Base-by-base conservation (phyloP, 2,113 vertebrate genomes). In the Meles meles region DNA sequence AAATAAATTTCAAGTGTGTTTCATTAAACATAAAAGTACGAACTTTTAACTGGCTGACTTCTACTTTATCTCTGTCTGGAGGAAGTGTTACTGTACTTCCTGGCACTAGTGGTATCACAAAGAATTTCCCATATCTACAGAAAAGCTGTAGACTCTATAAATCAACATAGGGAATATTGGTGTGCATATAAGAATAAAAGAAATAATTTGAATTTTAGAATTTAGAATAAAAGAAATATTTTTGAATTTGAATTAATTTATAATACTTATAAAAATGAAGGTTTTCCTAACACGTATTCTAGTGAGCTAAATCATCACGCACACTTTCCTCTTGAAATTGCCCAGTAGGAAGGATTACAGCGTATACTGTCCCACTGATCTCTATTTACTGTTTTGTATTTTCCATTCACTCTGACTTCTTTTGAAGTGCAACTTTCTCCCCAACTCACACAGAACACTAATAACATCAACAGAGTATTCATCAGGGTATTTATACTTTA, bases 371-470 rank as follows among this genome's bases (percentile, higher is more conserved):
- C 83, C 61, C 84, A 97, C 14, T 97, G 93, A 97, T 97, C 65
- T 97, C 55, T 95, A 5, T 72, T 95, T 94, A 25, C 65, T 97
- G 42, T 91, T 47, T 79, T 71, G 14, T 31, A 74, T 94, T 98
- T 98, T 97, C 76, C 96, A 96, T 97, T 94, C 31, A 89, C 97
- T 95, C 34, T 94, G 97, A 84, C 8, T 95, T 96, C 94, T 97
- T 98, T 94, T 94, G 96, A 98, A 97, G 79, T 95, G 27, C 27
- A 86, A 86, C 77, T 94, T 98, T 95, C 90, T 97, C 84, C 79
- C 4, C 86, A 97, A 87, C 34, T 97, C 57, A 96, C 67, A 98
- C 97, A 97, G 96, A 89, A 25, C 6, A 18, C 25, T 95, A 98
- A 98, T 71, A 88, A 92, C 80, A 98, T 98, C 94, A 97, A 74